These are phyloP conservation scores for Ditylenchus dipsaci DNA, from an alignment of 1,140 invertebrate species.

Conservation along the genomic window DNA sequence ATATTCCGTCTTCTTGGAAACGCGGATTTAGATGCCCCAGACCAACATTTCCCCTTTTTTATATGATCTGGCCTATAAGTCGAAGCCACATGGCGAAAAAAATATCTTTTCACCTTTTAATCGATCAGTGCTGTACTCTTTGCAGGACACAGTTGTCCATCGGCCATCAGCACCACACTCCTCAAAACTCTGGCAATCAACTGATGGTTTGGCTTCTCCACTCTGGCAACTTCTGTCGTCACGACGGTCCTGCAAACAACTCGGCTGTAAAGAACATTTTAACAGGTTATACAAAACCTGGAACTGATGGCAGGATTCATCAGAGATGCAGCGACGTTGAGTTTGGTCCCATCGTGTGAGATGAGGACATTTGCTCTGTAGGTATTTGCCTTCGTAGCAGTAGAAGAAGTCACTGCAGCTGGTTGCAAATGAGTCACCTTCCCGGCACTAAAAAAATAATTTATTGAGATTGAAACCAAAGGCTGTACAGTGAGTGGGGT, in stretches of 20 bases:
- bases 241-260: background rate
- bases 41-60: no score
- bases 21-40: no score
- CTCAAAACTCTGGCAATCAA: conserved; percentile 15
- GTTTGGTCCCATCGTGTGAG: conserved; percentile 13
- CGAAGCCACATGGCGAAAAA: background rate
- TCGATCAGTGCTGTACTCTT: conserved; percentile 4
- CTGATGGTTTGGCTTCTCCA: conserved; percentile 4
- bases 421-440: conserved; percentile 14
- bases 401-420: conserved; percentile 21
- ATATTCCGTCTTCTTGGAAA: background rate
- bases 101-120: conserved; percentile 10
- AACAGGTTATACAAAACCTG: background rate
- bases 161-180: background rate
- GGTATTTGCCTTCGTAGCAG: conserved; percentile 8
- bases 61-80: background rate
- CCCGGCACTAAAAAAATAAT: conserved; percentile 11
- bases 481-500: no score
- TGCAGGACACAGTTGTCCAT: conserved; percentile 7
- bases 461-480: no score
- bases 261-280: no score
- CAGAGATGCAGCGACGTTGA: conserved; percentile 9
- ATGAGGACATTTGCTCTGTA: conserved; percentile 16
- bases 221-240: background rate
- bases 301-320: background rate